Conservation (phyloP, 2,888 invertebrate species). For the Lasius platythorax region DNA sequence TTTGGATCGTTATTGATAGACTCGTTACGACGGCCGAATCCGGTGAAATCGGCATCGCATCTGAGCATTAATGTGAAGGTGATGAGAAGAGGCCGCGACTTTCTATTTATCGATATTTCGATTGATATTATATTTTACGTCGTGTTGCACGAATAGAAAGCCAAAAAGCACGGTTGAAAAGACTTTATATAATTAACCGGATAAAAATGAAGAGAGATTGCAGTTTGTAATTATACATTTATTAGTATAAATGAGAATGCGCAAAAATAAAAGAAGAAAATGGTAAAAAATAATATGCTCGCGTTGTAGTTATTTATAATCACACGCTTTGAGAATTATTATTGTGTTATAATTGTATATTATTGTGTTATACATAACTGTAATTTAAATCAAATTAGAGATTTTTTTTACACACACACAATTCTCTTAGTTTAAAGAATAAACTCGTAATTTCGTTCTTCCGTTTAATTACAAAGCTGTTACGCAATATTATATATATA, state of each 20-base stretch:
- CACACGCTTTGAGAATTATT: neutral
- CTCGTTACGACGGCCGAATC: slow-evolving; percentile 34
- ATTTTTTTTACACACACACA: neutral
- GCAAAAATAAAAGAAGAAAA: neutral
- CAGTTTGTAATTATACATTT: neutral
- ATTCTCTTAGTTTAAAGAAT: neutral
- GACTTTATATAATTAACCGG: neutral
- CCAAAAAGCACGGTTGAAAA: neutral
- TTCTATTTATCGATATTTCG: neutral
- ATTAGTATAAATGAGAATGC: neutral
- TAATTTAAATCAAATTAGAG: neutral
- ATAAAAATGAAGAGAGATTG: neutral
- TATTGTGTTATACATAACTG: neutral
- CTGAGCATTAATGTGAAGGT: neutral
- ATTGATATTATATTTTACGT: neutral
- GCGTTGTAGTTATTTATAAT: neutral
- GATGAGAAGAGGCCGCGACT: neutral
- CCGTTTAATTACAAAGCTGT: neutral
- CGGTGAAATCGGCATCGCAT: neutral
- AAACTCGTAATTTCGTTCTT: neutral
- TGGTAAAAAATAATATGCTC: neutral
- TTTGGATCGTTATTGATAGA: slow-evolving; percentile 51
- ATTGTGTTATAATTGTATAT: neutral
- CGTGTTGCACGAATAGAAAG: neutral
- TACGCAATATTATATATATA: neutral